Evolutionary conservation across 1,140 invertebrate species (phyloP).

Genomic region (Drosophila obscura): DNA sequence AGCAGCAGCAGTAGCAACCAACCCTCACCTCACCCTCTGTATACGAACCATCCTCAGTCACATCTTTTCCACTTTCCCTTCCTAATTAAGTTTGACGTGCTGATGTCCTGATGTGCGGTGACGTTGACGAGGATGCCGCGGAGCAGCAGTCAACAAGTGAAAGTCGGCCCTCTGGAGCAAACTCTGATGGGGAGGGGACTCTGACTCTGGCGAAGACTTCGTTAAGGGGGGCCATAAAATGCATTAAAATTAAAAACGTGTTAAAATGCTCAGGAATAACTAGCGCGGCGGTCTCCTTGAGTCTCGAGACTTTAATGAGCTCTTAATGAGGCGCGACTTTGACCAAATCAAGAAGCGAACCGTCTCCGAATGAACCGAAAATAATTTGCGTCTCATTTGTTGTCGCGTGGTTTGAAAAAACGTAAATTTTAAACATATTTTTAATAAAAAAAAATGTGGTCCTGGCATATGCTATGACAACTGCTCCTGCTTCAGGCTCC

Average conservation of each 20-base stretch:
- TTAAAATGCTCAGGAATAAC: conserved; percentile 69
- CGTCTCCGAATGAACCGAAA: conserved; percentile 25
- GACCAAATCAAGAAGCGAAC: conserved; percentile 43
- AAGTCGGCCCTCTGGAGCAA: conserved; percentile 55
- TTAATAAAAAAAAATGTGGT: conserved; percentile 64
- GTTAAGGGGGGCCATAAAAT: conserved; percentile 75
- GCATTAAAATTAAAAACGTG: conserved; percentile 83
- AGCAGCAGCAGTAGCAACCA: conserved; percentile 31
- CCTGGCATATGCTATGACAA: conserved; percentile 57
- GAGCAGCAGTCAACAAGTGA: conserved; percentile 70
- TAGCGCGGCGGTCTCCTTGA: conserved; percentile 27
- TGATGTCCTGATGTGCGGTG: conserved; percentile 66
- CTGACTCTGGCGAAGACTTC: conserved; percentile 31
- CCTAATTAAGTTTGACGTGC: conserved; percentile 77
- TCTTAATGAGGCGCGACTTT: conserved; percentile 59
- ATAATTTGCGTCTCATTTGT: conserved; percentile 68
- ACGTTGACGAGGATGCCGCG: conserved; percentile 44
- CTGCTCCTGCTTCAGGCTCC: conserved; percentile 15
- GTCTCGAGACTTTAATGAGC: conserved; percentile 67
- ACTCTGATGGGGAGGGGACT: conserved; percentile 6
- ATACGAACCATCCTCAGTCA: conserved; percentile 1
- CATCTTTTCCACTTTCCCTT: conserved; percentile 26
- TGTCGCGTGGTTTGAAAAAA: conserved; percentile 54
- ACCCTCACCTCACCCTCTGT: conserved; percentile 12
- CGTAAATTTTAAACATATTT: conserved; percentile 74